Evolutionary conservation across 1,140 invertebrate species (phyloP).

Genomic region (Drosophila kepulauana): DNA sequence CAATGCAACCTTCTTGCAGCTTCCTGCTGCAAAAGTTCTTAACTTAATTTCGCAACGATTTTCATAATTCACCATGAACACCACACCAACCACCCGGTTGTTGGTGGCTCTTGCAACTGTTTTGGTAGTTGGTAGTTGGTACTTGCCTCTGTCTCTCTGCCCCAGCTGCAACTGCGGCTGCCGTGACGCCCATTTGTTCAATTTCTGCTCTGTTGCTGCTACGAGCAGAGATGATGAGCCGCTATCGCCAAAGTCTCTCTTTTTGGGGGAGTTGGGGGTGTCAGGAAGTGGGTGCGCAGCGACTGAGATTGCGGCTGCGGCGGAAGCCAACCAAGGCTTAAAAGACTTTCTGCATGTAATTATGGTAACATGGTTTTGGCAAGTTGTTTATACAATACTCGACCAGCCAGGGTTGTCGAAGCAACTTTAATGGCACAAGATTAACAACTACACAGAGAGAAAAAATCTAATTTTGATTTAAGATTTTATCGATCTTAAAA

Average conservation of each 20-base stretch:
- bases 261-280: constrained; percentile 13
- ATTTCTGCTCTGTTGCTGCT: constrained; percentile 51
- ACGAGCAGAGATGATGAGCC: constrained; percentile 27
- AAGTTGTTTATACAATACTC: constrained; percentile 52
- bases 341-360: constrained; percentile 81
- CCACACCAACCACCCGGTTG: constrained; percentile 36
- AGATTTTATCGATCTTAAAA: too few species aligned
- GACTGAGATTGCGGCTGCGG: constrained; percentile 19
- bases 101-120: constrained; percentile 67
- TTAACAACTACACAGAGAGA: too few species aligned
- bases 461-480: too few species aligned
- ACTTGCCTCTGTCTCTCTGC: constrained; percentile 38
- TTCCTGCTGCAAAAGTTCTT: constrained; percentile 59
- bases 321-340: constrained; percentile 56
- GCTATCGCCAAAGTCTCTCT: constrained; percentile 8
- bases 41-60: constrained; percentile 84
- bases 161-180: background rate
- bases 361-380: constrained; percentile 83
- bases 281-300: constrained; percentile 12
- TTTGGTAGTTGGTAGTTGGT: constrained; percentile 74
- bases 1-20: constrained; percentile 25
- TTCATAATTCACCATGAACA: constrained; percentile 84
- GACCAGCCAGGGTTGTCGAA: constrained; percentile 45
- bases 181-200: constrained; percentile 73
- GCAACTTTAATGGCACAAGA: background rate